A percentile compares a stretch with the other conserved stretches of the same genome.
These are phyloP conservation scores for Gobius niger DNA, from an alignment of 2,113 vertebrate genomes.

Conservation along the genomic window DNA sequence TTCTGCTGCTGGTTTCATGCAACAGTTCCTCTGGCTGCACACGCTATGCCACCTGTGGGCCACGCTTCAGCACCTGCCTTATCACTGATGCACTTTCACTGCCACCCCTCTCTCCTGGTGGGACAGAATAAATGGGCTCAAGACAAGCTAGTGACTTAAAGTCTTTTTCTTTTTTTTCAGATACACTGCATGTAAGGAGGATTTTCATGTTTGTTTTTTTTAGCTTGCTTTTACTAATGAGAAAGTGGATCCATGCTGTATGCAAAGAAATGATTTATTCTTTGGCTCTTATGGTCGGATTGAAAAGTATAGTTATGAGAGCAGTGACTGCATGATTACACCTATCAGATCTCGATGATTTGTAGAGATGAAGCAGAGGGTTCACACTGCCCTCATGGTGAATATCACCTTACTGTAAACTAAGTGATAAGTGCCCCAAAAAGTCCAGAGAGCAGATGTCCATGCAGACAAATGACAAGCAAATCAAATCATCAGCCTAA, in stretches of 20 bases:
- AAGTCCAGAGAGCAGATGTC: conserved; percentile 63
- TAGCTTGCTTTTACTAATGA: background rate
- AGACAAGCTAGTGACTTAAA: background rate
- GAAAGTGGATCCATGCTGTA: background rate
- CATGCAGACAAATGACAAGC: conserved; percentile 68
- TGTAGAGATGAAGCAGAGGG: conserved; percentile 29
- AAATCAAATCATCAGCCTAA: conserved; percentile 59
- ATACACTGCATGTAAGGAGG: background rate
- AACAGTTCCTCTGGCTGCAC: conserved; percentile 55
- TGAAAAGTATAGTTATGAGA: conserved; percentile 22
- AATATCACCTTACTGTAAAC: conserved; percentile 64
- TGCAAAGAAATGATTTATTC: background rate
- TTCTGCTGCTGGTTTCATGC: conserved; percentile 57
- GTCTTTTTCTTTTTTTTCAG: background rate
- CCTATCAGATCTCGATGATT: conserved; percentile 47
- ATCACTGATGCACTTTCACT: conserved; percentile 46
- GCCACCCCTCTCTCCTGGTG: background rate
- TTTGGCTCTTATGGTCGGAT: background rate
- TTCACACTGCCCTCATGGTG: conserved; percentile 42
- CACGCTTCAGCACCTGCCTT: conserved; percentile 52
- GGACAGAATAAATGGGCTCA: background rate
- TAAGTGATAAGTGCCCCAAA: conserved; percentile 62
- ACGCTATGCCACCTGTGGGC: conserved; percentile 44
- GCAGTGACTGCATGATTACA: conserved; percentile 33
- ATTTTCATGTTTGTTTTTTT: background rate